phyloP scores from a whole-genome alignment of 2,888 invertebrate species.

The Priocnemis perturbator region DNA sequence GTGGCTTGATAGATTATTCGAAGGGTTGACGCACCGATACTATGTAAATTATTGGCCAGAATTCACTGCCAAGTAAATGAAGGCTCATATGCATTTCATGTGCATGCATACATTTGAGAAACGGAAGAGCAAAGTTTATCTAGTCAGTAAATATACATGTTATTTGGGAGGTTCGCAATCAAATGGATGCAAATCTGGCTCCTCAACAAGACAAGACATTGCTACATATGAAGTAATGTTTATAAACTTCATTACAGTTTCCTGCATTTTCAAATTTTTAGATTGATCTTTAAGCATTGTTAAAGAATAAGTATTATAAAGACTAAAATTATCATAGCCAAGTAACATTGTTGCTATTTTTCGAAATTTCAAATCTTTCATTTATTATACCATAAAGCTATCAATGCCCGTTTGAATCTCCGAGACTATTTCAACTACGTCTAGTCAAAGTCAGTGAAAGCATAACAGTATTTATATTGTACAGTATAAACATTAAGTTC shows the following conservation, averaged over 20 bases:
- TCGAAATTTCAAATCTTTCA: conserved; percentile 21
- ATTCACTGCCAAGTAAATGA: conserved; percentile 85
- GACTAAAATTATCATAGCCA: conserved; percentile 24
- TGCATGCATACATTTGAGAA: conserved; percentile 36
- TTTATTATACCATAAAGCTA: conserved; percentile 39
- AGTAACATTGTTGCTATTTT: conserved; percentile 10
- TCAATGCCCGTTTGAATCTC: conserved; percentile 22
- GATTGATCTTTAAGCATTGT: conserved; percentile 45
- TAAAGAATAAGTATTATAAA: conserved; percentile 45
- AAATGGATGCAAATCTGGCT: conserved; percentile 45
- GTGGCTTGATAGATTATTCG: conserved; percentile 98
- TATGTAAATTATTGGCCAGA: conserved; percentile 99
- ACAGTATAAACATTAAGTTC: conserved; percentile 35
- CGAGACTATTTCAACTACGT: conserved; percentile 43
- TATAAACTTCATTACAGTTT: conserved; percentile 46
- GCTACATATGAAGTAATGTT: conserved; percentile 47
- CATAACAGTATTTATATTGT: conserved; percentile 53
- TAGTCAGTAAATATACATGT: conserved; percentile 59
- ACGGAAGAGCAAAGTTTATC: conserved; percentile 47
- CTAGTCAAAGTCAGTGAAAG: conserved; percentile 53
- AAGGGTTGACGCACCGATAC: conserved; percentile 96
- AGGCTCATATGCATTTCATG: conserved; percentile 30
- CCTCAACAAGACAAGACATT: conserved; percentile 54
- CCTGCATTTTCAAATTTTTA: conserved; percentile 45
- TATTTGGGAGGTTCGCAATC: conserved; percentile 42